phyloP scores from a whole-genome alignment of 2,113 vertebrate genomes.

The Spilogale gracilis region DNA sequence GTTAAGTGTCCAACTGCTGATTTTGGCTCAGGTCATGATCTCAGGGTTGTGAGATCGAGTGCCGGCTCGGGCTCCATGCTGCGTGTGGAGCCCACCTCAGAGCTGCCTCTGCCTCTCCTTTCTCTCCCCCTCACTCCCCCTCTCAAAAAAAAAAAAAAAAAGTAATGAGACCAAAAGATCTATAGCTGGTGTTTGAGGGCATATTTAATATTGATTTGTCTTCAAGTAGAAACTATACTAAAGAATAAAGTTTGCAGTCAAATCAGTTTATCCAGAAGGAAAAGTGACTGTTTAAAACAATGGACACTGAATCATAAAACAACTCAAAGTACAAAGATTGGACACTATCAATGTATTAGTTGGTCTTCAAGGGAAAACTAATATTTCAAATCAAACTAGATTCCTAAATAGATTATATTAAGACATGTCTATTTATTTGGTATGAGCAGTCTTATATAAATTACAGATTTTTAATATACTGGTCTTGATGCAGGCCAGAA shows the following conservation, averaged over 20 bases:
- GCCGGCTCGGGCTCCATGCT: not conserved
- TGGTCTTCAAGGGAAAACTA: slow-evolving; percentile 69
- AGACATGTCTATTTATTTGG: slow-evolving; percentile 71
- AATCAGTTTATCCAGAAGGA: slow-evolving; percentile 93
- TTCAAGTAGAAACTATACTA: slow-evolving; percentile 89
- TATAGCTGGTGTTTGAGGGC: slow-evolving; percentile 89
- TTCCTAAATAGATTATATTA: slow-evolving; percentile 75
- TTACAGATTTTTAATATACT: slow-evolving; percentile 75
- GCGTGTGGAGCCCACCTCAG: no score
- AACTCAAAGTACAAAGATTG: slow-evolving; percentile 64
- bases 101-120: not conserved
- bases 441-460: slow-evolving; percentile 59
- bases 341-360: slow-evolving; percentile 70
- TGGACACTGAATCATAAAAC: slow-evolving; percentile 82
- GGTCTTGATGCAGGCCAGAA: slow-evolving; percentile 84
- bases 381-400: slow-evolving; percentile 69
- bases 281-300: slow-evolving; percentile 85
- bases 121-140: no score
- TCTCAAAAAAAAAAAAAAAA: slow-evolving; percentile 91
- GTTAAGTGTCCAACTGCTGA: not conserved
- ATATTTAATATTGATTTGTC: slow-evolving; percentile 97
- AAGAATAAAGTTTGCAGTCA: slow-evolving; percentile 91
- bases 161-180: slow-evolving; percentile 95
- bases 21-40: not conserved
- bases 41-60: not conserved